phyloP scores from a whole-genome alignment of 2,113 vertebrate genomes.

The Paratilapia polleni region DNA sequence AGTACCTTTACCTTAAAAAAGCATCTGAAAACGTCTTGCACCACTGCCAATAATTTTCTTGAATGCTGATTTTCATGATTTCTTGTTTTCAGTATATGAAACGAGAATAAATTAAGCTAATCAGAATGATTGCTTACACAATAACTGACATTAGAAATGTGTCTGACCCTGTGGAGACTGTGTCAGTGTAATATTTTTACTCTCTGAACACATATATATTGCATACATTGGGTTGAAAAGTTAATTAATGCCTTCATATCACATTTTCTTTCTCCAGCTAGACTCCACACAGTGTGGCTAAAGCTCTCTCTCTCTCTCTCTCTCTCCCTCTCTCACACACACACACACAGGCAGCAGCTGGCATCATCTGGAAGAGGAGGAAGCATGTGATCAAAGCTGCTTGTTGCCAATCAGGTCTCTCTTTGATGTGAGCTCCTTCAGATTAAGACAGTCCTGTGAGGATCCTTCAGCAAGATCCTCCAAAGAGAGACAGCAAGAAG shows the following conservation, averaged over 20 bases:
- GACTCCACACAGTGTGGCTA: background rate
- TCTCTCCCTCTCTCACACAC: background rate
- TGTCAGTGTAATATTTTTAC: background rate
- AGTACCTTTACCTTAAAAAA: no score
- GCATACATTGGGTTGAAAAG: background rate
- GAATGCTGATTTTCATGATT: no score
- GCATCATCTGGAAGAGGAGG: slow-evolving; percentile 4
- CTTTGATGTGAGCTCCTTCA: slow-evolving; percentile 42
- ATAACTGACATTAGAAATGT: no score
- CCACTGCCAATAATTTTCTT: no score
- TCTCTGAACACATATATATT: background rate
- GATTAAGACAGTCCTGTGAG: slow-evolving; percentile 3
- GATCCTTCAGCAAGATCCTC: background rate
- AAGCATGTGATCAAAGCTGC: slow-evolving; percentile 33
- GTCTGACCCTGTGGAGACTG: no score
- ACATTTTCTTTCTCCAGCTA: background rate
- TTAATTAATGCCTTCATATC: background rate
- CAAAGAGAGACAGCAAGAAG: background rate
- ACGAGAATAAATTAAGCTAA: no score
- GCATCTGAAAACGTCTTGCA: no score
- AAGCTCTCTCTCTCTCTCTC: no score
- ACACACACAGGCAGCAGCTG: slow-evolving; percentile 26
- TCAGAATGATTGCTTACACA: no score
- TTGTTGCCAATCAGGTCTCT: slow-evolving; percentile 13
- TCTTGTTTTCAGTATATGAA: no score